A percentile compares a stretch with the other conserved stretches of the same genome.
Conservation (phyloP, 2,797 vertebrate species). For the Bradypodion ventrale region DNA sequence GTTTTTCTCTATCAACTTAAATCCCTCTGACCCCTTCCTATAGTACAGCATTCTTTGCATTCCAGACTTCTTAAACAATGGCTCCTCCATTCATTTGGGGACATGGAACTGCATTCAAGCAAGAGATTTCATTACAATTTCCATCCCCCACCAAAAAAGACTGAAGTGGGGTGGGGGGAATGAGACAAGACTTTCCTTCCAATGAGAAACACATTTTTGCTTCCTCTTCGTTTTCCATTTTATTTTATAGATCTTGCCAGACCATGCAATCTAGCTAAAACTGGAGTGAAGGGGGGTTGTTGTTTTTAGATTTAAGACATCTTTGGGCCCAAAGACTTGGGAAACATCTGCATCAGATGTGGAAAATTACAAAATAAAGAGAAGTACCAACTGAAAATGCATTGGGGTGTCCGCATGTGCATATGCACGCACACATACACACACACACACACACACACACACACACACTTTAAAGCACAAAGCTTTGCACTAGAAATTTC, state of each 20-base stretch:
- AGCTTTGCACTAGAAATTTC: neutral
- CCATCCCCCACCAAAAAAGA: conserved; percentile 16
- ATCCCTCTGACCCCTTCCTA: conserved; percentile 58
- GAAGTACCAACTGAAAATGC: neutral
- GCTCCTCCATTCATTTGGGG: conserved; percentile 64
- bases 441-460: too few relatives aligned
- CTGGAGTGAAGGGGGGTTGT: neutral
- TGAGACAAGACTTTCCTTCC: conserved; percentile 17
- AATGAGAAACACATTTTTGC: conserved; percentile 35
- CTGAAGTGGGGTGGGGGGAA: neutral
- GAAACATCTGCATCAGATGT: too few relatives aligned
- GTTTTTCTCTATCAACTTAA: conserved; percentile 46
- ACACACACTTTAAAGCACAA: too few relatives aligned
- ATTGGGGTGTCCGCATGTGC: too few relatives aligned
- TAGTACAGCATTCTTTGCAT: conserved; percentile 69
- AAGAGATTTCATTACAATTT: conserved; percentile 63
- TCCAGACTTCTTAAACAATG: conserved; percentile 59
- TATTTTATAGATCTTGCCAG: neutral
- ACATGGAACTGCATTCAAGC: conserved; percentile 64
- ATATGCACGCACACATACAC: too few relatives aligned
- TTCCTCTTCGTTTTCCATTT: conserved; percentile 21
- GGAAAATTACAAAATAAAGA: neutral
- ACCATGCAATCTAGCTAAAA: neutral
- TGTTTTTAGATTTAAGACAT: neutral
- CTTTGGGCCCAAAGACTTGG: neutral